These are phyloP conservation scores for Teleogryllus oceanicus DNA, from an alignment of 2,888 invertebrate species.

Conservation along the genomic window DNA sequence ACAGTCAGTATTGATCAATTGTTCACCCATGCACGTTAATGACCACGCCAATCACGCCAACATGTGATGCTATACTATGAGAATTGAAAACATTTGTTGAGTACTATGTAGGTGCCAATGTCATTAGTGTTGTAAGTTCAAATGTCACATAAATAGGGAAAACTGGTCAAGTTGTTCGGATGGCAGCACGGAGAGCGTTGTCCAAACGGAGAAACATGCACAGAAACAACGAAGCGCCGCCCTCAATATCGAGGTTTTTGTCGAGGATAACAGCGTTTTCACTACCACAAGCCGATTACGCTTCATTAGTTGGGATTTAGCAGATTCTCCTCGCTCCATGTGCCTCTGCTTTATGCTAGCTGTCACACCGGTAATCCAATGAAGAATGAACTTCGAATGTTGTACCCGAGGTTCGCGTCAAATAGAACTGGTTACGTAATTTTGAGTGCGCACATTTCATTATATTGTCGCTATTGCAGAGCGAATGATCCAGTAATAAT, in stretches of 20 bases:
- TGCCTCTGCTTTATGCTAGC: neutral
- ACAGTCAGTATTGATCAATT: too few relatives aligned
- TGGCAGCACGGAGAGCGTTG: too few relatives aligned
- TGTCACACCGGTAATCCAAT: neutral
- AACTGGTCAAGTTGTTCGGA: too few relatives aligned
- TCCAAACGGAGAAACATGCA: neutral
- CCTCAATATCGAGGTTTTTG: neutral
- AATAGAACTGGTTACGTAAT: conserved; percentile 3
- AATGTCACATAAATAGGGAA: too few relatives aligned
- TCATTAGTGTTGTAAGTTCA: neutral
- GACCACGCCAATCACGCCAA: too few relatives aligned
- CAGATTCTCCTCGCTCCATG: neutral
- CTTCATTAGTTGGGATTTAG: neutral
- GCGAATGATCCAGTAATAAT: too few relatives aligned
- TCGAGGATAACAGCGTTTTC: neutral
- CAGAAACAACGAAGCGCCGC: neutral
- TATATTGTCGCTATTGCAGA: too few relatives aligned
- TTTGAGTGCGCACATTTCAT: neutral
- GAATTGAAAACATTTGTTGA: neutral
- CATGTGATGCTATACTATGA: neutral
- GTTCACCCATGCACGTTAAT: too few relatives aligned
- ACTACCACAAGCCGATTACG: conserved; percentile 6
- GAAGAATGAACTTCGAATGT: neutral
- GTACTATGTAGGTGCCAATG: neutral
- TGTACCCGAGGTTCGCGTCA: neutral